These are phyloP conservation scores for Leptinotarsa undecemlineata DNA, from an alignment of 1,140 invertebrate species.

Conservation along the genomic window DNA sequence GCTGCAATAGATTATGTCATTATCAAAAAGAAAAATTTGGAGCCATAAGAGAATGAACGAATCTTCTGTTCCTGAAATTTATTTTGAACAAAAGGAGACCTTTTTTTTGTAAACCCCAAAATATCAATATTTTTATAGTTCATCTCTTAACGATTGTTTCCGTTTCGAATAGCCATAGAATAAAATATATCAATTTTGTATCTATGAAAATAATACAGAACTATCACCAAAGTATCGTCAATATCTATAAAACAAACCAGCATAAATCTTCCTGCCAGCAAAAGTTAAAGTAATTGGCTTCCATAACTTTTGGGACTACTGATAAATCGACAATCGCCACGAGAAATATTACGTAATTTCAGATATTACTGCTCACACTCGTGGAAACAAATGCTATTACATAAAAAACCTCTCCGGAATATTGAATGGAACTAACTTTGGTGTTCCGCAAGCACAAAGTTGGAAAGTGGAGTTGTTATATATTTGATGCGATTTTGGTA, in stretches of 20 bases:
- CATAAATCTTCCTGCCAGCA: constrained; percentile 11
- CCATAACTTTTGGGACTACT: constrained; percentile 20
- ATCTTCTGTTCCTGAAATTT: too few relatives aligned
- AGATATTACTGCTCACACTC: constrained; percentile 19
- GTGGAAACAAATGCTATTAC: constrained; percentile 15
- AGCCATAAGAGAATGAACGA: too few relatives aligned
- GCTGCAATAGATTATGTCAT: too few relatives aligned
- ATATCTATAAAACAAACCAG: not conserved
- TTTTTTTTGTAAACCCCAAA: too few relatives aligned
- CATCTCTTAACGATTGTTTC: too few relatives aligned
- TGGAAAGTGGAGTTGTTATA: not conserved
- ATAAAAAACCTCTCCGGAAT: constrained; percentile 22
- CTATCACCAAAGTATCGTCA: not conserved
- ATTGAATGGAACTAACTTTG: constrained; percentile 14
- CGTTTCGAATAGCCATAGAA: too few relatives aligned
- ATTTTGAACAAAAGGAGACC: too few relatives aligned
- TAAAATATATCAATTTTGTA: too few relatives aligned
- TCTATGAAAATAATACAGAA: too few relatives aligned
- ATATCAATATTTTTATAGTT: too few relatives aligned
- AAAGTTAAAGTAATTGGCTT: constrained; percentile 18
- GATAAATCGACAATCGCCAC: constrained; percentile 18
- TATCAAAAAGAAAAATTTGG: too few relatives aligned
- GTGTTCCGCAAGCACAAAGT: not conserved
- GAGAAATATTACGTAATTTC: constrained; percentile 22
- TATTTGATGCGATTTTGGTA: not conserved